Percentiles rank a stretch among this genome's conserved stretches.
These are phyloP conservation scores for Erannis defoliaria DNA, from an alignment of 2,888 invertebrate genomes.

Conservation along the genomic window DNA sequence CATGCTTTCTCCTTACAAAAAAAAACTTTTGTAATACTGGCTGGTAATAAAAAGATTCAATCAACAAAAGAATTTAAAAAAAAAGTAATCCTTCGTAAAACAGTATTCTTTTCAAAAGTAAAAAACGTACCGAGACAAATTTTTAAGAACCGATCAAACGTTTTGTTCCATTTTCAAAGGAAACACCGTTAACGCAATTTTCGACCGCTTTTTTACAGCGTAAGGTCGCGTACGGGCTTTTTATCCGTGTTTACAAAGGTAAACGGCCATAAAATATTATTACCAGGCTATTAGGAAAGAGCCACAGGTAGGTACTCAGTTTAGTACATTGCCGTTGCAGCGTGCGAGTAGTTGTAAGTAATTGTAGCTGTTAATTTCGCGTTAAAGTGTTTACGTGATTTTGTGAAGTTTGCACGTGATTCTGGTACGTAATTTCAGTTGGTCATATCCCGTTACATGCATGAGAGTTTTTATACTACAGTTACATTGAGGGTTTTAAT, in stretches of 20 bases:
- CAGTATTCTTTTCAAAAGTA: slow-evolving; percentile 44
- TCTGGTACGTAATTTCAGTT: slow-evolving; percentile 45
- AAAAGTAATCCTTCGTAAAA: slow-evolving; percentile 24
- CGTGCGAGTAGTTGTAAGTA: slow-evolving; percentile 67
- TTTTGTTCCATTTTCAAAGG: slow-evolving; percentile 62
- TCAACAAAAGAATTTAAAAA: slow-evolving; percentile 17
- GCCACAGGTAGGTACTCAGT: slow-evolving; percentile 79
- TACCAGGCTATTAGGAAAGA: slow-evolving; percentile 75
- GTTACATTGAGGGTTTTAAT: slow-evolving; percentile 36
- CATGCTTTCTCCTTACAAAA: slow-evolving; percentile 65
- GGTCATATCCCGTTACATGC: slow-evolving; percentile 23
- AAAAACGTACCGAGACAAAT: slow-evolving; percentile 55
- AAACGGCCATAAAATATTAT: slow-evolving; percentile 84
- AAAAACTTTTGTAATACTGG: slow-evolving; percentile 36
- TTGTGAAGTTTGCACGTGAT: slow-evolving; percentile 55
- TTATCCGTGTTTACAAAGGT: slow-evolving; percentile 80
- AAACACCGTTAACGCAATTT: slow-evolving; percentile 73
- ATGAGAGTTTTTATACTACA: slow-evolving; percentile 17
- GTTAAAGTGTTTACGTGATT: slow-evolving; percentile 65
- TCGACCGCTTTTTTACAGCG: slow-evolving; percentile 66
- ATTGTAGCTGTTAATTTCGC: slow-evolving; percentile 75
- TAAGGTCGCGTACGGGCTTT: slow-evolving; percentile 69
- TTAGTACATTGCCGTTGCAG: slow-evolving; percentile 72
- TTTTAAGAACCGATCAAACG: slow-evolving; percentile 57
- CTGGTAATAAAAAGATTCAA: slow-evolving; percentile 6